These are phyloP conservation scores for Eilema griseolum DNA, from an alignment of 2,888 invertebrate species.

Conservation along the genomic window DNA sequence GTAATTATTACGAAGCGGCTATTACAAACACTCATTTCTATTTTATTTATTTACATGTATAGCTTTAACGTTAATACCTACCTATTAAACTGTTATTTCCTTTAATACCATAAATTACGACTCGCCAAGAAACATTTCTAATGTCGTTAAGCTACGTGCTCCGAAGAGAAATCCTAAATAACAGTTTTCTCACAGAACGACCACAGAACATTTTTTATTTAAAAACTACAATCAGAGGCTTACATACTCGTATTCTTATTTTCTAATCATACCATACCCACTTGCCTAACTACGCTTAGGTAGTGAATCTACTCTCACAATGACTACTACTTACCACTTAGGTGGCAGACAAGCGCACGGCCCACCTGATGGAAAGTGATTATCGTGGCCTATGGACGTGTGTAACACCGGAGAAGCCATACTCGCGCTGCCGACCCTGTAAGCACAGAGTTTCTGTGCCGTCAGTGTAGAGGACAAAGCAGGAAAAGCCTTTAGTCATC, in stretches of 20 bases:
- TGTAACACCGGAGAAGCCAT: no score
- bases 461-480: no score
- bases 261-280: background rate
- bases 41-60: background rate
- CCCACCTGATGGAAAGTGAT: no score
- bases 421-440: no score
- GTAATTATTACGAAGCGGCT: no score
- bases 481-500: no score
- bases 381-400: no score
- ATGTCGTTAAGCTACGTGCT: conserved; percentile 29
- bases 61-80: background rate
- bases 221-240: background rate
- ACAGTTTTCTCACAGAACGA: conserved; percentile 33
- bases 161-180: conserved; percentile 44
- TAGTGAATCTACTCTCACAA: no score
- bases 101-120: conserved; percentile 40
- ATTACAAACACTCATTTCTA: background rate
- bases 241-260: background rate
- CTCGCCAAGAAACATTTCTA: conserved; percentile 29
- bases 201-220: conserved; percentile 6
- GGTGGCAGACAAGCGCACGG: no score
- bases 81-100: conserved; percentile 26
- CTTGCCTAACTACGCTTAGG: no score
- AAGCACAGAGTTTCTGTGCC: no score
- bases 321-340: no score